phyloP scores from a whole-genome alignment of 2,113 vertebrate genomes.

The Forbesichthys papilliferus region DNA sequence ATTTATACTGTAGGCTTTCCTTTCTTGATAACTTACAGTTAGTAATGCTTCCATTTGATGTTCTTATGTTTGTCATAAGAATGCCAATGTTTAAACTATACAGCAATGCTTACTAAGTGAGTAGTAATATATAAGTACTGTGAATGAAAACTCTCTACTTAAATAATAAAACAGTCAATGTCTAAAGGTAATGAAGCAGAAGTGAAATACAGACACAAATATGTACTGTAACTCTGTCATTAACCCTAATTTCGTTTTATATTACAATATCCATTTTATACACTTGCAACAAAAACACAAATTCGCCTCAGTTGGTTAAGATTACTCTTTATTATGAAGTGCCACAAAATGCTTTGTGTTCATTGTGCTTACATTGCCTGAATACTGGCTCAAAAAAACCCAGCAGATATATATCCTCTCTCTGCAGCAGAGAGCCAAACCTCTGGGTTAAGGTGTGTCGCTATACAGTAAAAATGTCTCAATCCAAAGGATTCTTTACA shows the following conservation, averaged over 20 bases:
- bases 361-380: slow-evolving; percentile 87
- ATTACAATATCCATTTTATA: not conserved
- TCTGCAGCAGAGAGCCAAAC: slow-evolving; percentile 68
- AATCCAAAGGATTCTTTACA: slow-evolving; percentile 81
- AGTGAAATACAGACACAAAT: no score
- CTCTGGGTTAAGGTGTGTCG: slow-evolving; percentile 75
- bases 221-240: no score
- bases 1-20: no score
- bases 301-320: slow-evolving; percentile 68
- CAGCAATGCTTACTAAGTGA: no score
- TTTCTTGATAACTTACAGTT: no score
- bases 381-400: slow-evolving; percentile 82
- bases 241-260: not conserved
- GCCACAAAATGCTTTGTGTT: slow-evolving; percentile 84
- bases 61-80: no score
- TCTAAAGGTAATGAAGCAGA: no score
- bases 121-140: no score
- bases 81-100: no score
- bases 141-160: no score
- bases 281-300: slow-evolving; percentile 43
- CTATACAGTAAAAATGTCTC: slow-evolving; percentile 82
- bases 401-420: slow-evolving; percentile 55
- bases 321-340: slow-evolving; percentile 87
- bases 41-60: no score
- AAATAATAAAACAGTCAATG: no score